Evolutionary conservation across 2,888 invertebrate genomes (phyloP), one percentile per base, ranked within the genome.

Genomic region (Drosophila macrospina): DNA sequence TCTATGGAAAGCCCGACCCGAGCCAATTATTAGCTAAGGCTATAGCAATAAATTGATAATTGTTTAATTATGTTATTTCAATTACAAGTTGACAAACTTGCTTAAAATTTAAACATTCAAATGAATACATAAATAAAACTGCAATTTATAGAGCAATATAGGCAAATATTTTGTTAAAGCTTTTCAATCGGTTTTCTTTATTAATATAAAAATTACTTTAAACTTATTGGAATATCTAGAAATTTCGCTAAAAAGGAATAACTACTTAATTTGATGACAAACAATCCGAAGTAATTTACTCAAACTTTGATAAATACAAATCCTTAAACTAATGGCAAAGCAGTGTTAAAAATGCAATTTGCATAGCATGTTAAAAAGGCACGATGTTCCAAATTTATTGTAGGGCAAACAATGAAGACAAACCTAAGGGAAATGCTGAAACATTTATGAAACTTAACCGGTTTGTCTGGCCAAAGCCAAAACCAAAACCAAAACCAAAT

Each of bases 391-490:
- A 83, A 63, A 45, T 30, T 69, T 66, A 71, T 78, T 69, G 79
- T 76, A 80, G 68, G 71, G 63, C 59, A 79, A 72, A 57, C 55
- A 76, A 80, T 64, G 39, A 61, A 65, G 76, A 83, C 71, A 74
- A 79, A 86, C 71, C 60, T 69, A 72, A 81, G 59, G 61, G 61
- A 78, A 84, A 75, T 82, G 85, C 78, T 85, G 82, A 86, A 85
- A 81, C 68, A 79, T 78, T 81, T 84, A 75, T 79, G 57, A 72
- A 72, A 72, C 57, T 69, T 60, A 64, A 66, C 32, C 65, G 76
- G 73, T 80, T 86, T 83, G 71, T 79, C 80, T 78, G 82, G 83
- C 78, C 83, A 80, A 82, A 66, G 78, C 79, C 78, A 81, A 80
- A 65, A 70, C 60, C 62, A 72, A 79, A 60, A 50, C 52, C 30